Conservation (phyloP, 2,888 invertebrate species). For the Cordilura impudica region DNA sequence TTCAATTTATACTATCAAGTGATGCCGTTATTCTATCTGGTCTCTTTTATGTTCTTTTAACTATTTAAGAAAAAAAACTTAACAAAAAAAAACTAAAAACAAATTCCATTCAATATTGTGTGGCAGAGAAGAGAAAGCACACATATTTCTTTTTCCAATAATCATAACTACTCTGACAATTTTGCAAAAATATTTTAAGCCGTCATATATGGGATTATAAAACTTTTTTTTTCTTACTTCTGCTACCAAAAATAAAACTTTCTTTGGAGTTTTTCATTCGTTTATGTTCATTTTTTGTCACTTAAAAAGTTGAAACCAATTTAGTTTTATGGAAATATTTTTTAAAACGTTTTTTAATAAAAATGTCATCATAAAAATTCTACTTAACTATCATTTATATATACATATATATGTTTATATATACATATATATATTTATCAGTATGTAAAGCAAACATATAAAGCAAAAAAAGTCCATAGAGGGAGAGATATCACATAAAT, state of each 20-base stretch:
- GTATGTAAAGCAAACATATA: neutral
- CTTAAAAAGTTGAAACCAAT: conserved; percentile 51
- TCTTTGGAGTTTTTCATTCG: neutral
- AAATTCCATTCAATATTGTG: too few relatives aligned
- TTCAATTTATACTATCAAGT: too few relatives aligned
- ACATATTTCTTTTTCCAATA: too few relatives aligned
- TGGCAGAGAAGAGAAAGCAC: too few relatives aligned
- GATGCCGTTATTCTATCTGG: too few relatives aligned
- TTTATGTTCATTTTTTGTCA: neutral
- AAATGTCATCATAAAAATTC: conserved; percentile 61
- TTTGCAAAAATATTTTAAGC: neutral
- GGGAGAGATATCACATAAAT: neutral
- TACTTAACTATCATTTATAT: conserved; percentile 49
- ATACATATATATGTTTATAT: neutral
- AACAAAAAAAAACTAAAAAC: too few relatives aligned
- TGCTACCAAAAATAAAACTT: neutral
- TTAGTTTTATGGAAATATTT: conserved; percentile 58
- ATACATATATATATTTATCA: neutral
- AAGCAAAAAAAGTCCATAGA: conserved; percentile 14
- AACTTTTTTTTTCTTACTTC: neutral
- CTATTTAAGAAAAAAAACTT: too few relatives aligned
- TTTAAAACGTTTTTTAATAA: conserved; percentile 57
- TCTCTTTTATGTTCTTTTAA: too few relatives aligned
- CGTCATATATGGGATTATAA: conserved; percentile 6
- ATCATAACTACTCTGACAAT: too few relatives aligned